Percentiles rank a stretch among this genome's conserved stretches.
Conservation (phyloP, 2,888 invertebrate species). For the Pegoplata infirma region DNA sequence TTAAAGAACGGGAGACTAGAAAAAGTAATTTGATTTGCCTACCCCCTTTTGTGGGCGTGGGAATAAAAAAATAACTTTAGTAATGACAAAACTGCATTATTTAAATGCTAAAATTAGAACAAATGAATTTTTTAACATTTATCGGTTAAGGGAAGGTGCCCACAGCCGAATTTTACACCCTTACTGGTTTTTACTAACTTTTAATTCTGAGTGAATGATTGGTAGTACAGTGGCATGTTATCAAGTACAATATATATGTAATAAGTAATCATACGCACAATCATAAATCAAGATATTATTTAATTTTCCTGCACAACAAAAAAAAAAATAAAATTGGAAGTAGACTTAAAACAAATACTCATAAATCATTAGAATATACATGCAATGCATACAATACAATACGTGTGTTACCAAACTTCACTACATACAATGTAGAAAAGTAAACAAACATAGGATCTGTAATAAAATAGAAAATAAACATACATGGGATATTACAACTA, state of each 20-base stretch:
- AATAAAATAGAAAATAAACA: background rate
- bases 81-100: too few species aligned
- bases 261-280: conserved; percentile 24
- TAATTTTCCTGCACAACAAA: conserved; percentile 45
- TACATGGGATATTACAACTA: background rate
- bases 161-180: too few species aligned
- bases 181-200: background rate
- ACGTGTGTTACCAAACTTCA: background rate
- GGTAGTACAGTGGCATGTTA: conserved; percentile 3
- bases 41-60: too few species aligned
- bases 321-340: background rate
- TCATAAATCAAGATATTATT: conserved; percentile 57
- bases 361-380: conserved; percentile 51
- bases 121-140: too few species aligned
- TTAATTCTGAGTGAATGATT: background rate
- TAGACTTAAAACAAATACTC: conserved; percentile 52
- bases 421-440: background rate
- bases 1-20: too few species aligned
- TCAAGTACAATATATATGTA: conserved; percentile 5
- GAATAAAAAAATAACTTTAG: too few species aligned
- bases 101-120: too few species aligned
- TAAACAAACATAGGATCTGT: background rate
- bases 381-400: background rate
- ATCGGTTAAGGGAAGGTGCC: too few species aligned
- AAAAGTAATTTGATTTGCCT: too few species aligned